Percentiles rank a stretch among this genome's conserved stretches.
Conservation (phyloP, 2,888 invertebrate genomes). For the Cecidostiba fungosa region DNA sequence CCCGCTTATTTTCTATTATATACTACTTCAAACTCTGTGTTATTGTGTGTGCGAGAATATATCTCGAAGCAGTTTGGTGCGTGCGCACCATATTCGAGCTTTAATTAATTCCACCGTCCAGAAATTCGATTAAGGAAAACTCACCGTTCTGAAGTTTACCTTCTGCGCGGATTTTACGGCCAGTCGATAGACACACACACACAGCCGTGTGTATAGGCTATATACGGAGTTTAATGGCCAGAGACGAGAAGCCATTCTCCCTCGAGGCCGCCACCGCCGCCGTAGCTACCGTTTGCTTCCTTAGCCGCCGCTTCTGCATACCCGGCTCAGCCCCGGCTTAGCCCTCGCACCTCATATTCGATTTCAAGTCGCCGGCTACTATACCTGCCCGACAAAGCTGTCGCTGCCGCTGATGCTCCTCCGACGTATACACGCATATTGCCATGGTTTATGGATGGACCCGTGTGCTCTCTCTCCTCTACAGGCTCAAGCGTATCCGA, state of each 20-base stretch:
- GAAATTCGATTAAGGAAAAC: constrained; percentile 58
- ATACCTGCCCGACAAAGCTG: constrained; percentile 22
- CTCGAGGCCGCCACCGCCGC: constrained; percentile 25
- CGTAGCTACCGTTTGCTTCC: constrained; percentile 71
- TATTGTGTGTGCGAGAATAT: neutral
- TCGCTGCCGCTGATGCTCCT: neutral
- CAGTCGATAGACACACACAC: constrained; percentile 24
- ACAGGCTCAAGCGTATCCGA: neutral
- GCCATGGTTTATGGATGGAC: constrained; percentile 38
- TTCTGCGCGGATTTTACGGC: constrained; percentile 47
- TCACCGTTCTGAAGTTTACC: constrained; percentile 26
- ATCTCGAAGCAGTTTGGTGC: neutral
- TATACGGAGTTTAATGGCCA: constrained; percentile 66
- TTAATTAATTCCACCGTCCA: constrained; percentile 51
- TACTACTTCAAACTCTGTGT: neutral
- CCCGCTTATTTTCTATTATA: neutral
- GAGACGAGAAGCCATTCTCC: constrained; percentile 72
- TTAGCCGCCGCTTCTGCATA: constrained; percentile 59
- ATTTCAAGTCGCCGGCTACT: constrained; percentile 69
- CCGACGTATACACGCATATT: constrained; percentile 24
- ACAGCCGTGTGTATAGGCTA: neutral
- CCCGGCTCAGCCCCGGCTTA: constrained; percentile 70
- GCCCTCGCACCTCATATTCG: constrained; percentile 74
- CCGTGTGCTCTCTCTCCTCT: neutral
- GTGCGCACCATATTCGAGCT: neutral